These are phyloP conservation scores for Amyelois transitella DNA, from an alignment of 1,140 invertebrate species.

Conservation along the genomic window DNA sequence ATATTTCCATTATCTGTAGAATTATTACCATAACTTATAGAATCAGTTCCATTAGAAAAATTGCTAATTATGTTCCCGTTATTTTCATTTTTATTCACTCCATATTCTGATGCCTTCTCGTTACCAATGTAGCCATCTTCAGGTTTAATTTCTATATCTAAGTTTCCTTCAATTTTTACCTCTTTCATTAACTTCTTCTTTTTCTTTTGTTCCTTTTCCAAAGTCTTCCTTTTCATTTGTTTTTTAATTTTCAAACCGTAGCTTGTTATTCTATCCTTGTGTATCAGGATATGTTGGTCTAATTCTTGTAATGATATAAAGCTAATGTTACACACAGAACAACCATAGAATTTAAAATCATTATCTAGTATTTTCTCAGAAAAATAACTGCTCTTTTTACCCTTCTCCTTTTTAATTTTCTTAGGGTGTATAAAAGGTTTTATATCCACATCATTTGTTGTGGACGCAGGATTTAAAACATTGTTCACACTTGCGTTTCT, in stretches of 20 bases:
- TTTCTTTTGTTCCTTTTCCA: slow-evolving; percentile 53
- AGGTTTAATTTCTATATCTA: slow-evolving; percentile 51
- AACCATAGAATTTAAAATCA: slow-evolving; percentile 55
- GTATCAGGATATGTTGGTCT: slow-evolving; percentile 47
- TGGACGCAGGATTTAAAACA: background rate
- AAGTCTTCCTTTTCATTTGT: slow-evolving; percentile 43
- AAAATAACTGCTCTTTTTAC: slow-evolving; percentile 35
- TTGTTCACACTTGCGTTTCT: background rate
- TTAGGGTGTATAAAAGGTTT: slow-evolving; percentile 15
- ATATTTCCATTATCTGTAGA: background rate
- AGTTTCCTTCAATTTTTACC: slow-evolving; percentile 25
- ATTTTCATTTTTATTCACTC: slow-evolving; percentile 5
- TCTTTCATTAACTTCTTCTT: slow-evolving; percentile 36
- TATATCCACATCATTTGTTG: slow-evolving; percentile 1
- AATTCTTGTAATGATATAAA: slow-evolving; percentile 37
- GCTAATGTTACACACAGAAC: slow-evolving; percentile 54
- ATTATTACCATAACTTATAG: background rate
- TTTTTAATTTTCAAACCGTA: slow-evolving; percentile 54
- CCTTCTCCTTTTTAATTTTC: slow-evolving; percentile 29
- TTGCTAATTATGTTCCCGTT: slow-evolving; percentile 10
- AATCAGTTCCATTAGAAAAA: background rate
- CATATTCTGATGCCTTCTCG: slow-evolving; percentile 39
- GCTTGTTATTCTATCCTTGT: slow-evolving; percentile 57
- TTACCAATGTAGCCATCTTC: slow-evolving; percentile 61
- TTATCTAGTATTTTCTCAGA: slow-evolving; percentile 53